Conservation (phyloP, 2,113 vertebrate species). For the Ovibos moschatus region DNA sequence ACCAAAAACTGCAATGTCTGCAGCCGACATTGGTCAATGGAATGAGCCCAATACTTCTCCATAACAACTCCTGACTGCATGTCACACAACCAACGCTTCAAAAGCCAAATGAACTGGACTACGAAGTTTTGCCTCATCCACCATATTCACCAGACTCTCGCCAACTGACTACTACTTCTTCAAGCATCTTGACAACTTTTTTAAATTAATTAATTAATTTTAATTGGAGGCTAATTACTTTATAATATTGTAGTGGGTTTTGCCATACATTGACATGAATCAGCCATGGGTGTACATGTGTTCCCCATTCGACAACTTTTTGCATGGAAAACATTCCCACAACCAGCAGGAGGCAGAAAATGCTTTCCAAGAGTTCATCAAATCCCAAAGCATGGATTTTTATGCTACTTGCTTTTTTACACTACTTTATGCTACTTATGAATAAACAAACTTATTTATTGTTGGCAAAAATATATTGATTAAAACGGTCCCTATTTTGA, state of each 20-base stretch:
- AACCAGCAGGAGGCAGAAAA: neutral
- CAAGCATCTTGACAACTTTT: neutral
- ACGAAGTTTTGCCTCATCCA: neutral
- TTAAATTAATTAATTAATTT: neutral
- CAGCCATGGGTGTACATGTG: neutral
- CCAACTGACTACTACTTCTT: neutral
- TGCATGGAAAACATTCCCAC: neutral
- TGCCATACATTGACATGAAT: neutral
- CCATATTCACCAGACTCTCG: neutral
- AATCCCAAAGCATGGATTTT: neutral
- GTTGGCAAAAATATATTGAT: neutral
- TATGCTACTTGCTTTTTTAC: neutral
- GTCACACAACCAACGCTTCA: neutral
- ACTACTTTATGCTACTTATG: neutral
- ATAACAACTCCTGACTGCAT: neutral
- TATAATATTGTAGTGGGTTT: neutral
- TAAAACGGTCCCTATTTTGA: neutral
- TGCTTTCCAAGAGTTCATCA: neutral
- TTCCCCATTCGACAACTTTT: neutral
- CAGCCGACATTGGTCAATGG: fast-evolving
- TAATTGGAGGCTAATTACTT: neutral
- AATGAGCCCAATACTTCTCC: neutral
- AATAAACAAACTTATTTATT: neutral
- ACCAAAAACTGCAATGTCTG: neutral
- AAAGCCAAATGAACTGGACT: neutral